Percentiles rank a stretch among this genome's conserved stretches.
Evolutionary conservation across 2,797 vertebrate species (phyloP).

Genomic region (Eremophila alpestris): DNA sequence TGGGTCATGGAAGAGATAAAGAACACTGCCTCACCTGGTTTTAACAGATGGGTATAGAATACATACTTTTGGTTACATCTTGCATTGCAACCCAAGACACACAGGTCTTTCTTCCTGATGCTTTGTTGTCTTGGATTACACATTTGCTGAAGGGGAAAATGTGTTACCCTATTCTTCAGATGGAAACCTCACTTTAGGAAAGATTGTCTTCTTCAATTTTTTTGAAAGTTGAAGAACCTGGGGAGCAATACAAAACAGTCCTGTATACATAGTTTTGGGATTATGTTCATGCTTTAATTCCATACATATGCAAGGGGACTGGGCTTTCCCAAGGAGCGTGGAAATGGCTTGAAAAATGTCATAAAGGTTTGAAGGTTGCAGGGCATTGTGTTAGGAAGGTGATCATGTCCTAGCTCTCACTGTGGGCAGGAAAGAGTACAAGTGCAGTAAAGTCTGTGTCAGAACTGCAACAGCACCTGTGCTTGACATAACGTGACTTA

Average conservation of each 20-base stretch:
- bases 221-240: background rate
- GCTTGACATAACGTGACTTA: background rate
- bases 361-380: background rate
- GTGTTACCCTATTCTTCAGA: background rate
- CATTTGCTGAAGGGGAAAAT: background rate
- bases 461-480: background rate
- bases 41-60: too few relatives aligned
- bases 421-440: background rate
- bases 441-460: background rate
- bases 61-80: too few relatives aligned
- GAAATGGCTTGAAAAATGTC: background rate
- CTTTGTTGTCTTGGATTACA: background rate
- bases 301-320: background rate
- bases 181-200: background rate
- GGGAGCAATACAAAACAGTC: background rate
- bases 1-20: too few relatives aligned
- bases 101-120: background rate
- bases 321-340: background rate
- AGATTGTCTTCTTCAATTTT: background rate
- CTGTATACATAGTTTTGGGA: background rate
- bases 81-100: too few relatives aligned
- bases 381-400: background rate
- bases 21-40: too few relatives aligned
- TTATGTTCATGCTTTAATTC: background rate
- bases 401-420: background rate